A percentile compares a stretch with the other conserved stretches of the same genome.
These are phyloP conservation scores for Mechanitis messenoides DNA, from an alignment of 2,888 invertebrate species.

Conservation along the genomic window DNA sequence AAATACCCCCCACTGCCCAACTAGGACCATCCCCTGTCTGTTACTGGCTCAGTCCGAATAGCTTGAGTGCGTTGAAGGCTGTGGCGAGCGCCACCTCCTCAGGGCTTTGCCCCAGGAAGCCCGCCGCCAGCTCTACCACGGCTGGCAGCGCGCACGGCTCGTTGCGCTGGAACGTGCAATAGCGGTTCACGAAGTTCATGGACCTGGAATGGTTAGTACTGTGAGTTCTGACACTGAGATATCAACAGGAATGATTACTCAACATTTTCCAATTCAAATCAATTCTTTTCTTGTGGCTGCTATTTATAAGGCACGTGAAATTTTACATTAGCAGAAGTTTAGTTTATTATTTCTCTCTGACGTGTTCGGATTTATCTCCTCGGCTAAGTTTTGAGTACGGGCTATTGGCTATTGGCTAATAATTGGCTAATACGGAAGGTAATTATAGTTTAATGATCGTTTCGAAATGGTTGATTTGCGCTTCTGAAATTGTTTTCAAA, in stretches of 20 bases:
- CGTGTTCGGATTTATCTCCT: too few relatives aligned
- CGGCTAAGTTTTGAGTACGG: too few relatives aligned
- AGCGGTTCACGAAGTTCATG: conserved; percentile 87
- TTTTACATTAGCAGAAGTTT: too few relatives aligned
- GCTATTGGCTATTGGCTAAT: too few relatives aligned
- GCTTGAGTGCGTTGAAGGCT: conserved; percentile 92
- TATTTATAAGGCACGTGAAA: too few relatives aligned
- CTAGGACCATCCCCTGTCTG: not conserved
- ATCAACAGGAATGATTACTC: too few relatives aligned
- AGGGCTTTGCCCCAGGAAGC: conserved; percentile 89
- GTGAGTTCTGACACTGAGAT: not conserved
- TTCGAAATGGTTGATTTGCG: not conserved
- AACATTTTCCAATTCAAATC: too few relatives aligned
- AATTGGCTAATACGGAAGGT: too few relatives aligned
- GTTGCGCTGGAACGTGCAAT: conserved; percentile 96
- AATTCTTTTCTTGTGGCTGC: too few relatives aligned
- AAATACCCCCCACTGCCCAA: not conserved
- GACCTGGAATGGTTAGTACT: conserved; percentile 73
- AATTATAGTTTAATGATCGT: too few relatives aligned
- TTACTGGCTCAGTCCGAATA: conserved; percentile 89
- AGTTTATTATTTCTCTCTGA: too few relatives aligned
- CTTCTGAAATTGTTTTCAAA: too few relatives aligned
- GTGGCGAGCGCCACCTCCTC: conserved; percentile 94
- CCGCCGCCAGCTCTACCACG: conserved; percentile 95
- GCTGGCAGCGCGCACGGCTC: conserved; percentile 96